Evolutionary conservation across 1,140 invertebrate species (phyloP), one percentile per base, ranked within the genome.

Genomic region (Euura saliciscinereae): DNA sequence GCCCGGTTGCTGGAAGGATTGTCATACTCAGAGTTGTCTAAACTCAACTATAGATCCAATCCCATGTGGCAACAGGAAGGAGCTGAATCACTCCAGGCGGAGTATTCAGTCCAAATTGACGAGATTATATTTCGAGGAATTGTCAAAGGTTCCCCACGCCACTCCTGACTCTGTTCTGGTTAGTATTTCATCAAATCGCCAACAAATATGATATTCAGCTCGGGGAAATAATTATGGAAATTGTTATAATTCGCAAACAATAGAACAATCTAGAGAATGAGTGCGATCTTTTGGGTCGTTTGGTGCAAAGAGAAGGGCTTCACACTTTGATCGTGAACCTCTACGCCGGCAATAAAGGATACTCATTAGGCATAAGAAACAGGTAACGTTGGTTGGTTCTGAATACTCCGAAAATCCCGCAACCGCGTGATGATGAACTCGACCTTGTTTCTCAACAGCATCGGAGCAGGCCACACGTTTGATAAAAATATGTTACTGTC

Each of bases 251-350:
- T 28, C 28, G 28, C 28, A 28, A 28, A 28, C 69, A 75, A 85
- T 88, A 91, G 90, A 89, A 91, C 87, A 90, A 91, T 82, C 87
- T 95, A 76, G 91, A 92, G 83, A 90, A 91, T 80, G 92, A 92
- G 79, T 94, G 94, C 77, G 92, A 96, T 85, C 89, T 96, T 76
- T 89, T 98, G 84, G 94, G 95, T 79, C 94, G 95, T 84, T 88
- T 98, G 78, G 92, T 97, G 78, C 91, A 92, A 82, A 90, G 92
- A 81, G 96, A 97, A 83, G 92, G 92, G 83, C 89, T 97, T 69
- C 96, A 97, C 84, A 96, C 94, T 76, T 89, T 98, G 80, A 94
- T 97, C 78, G 90, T 98, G 74, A 98, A 96, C 89, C 89, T 98
- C 76, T 97, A 97, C 89, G 93, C 95, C 73, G 94, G 93, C 64